A percentile compares a stretch with the other conserved stretches of the same genome.
Conservation (phyloP, 2,113 vertebrate genomes). For the Bos taurus region ARS-UCD2.0 NC_037344.1:48612501-48613000, state of each 20-base stretch:
- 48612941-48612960: rapidly evolving
- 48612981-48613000: rapidly evolving
- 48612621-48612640: not conserved
- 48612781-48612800: not conserved
- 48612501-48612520: rapidly evolving
- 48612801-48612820: not conserved
- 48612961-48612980: not conserved
- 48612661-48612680: not conserved
- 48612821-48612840: not conserved
- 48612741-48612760: rapidly evolving
- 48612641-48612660: not conserved
- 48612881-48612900: rapidly evolving
- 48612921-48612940: rapidly evolving
- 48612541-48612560: not conserved
- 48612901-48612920: rapidly evolving
- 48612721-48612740: not conserved
- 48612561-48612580: not conserved
- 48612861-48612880: not conserved
- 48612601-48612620: not conserved
- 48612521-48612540: no score
- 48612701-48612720: not conserved
- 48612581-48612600: not conserved
- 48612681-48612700: not conserved
- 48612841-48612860: not conserved
- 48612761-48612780: not conserved